Conservation (phyloP, 2,797 vertebrate genomes). For the Mionectes olivaceus region DNA sequence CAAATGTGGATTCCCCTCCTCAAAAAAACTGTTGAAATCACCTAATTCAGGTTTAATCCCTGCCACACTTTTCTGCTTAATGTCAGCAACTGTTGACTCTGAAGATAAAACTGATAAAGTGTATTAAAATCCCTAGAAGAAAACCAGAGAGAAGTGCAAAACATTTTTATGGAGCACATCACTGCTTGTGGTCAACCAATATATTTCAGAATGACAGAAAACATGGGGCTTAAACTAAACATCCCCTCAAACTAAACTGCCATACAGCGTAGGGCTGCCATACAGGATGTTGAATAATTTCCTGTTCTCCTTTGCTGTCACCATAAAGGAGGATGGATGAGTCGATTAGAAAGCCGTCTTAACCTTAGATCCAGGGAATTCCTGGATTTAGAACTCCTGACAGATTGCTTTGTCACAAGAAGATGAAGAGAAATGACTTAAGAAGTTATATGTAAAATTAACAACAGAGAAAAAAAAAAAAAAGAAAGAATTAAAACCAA, state of each 20-base stretch:
- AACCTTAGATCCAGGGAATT: neutral
- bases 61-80: neutral
- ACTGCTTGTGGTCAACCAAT: neutral
- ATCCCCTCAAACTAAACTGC: neutral
- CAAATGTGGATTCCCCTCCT: neutral
- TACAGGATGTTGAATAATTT: neutral
- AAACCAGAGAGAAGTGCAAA: neutral
- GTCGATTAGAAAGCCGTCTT: rapidly evolving
- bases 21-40: neutral
- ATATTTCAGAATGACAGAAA: neutral
- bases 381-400: neutral
- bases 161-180: neutral
- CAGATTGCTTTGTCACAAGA: neutral
- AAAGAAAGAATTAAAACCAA: neutral
- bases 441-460: neutral
- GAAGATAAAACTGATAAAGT: neutral
- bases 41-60: neutral
- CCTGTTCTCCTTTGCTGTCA: neutral
- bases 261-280: neutral
- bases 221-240: neutral
- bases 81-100: neutral
- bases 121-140: neutral
- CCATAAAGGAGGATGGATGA: neutral
- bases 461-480: neutral
- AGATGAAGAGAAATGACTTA: neutral